Conservation (phyloP, 2,888 invertebrate genomes). For the Platycnemis pennipes region DNA sequence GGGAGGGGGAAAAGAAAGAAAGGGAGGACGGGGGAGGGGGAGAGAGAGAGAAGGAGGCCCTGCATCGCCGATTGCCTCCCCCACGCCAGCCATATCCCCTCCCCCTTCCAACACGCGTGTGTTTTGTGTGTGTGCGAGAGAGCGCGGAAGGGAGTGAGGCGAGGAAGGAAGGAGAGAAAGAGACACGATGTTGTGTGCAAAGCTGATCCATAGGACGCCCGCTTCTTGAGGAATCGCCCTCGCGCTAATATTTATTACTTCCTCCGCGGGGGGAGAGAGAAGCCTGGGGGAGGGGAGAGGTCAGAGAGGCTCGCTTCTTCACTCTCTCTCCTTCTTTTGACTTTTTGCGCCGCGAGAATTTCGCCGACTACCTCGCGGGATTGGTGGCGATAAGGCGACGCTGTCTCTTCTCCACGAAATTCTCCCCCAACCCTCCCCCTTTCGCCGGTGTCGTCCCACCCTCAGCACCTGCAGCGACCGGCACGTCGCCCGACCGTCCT, state of each 20-base stretch:
- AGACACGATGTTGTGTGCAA: background rate
- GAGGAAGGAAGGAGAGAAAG: background rate
- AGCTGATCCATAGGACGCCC: background rate
- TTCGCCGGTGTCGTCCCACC: background rate
- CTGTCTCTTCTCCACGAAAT: too few relatives aligned
- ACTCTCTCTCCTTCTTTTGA: background rate
- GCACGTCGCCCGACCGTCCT: background rate
- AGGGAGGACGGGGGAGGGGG: background rate
- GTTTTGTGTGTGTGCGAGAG: too few relatives aligned
- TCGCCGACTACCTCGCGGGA: background rate
- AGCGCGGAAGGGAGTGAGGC: background rate
- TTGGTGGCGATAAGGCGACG: background rate
- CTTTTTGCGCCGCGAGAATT: conserved; percentile 33
- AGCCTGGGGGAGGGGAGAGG: background rate
- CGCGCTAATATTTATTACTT: conserved; percentile 63
- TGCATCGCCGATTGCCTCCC: conserved; percentile 40
- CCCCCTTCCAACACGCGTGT: background rate
- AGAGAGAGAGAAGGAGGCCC: background rate
- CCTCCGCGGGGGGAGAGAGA: background rate
- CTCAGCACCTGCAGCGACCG: background rate
- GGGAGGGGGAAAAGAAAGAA: background rate
- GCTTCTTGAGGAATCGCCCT: conserved; percentile 59
- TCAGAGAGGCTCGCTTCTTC: background rate
- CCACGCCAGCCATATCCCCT: background rate
- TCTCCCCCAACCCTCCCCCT: too few relatives aligned